phyloP scores from a whole-genome alignment of 2,888 invertebrate species.

The Drosophila kanekoi region DNA sequence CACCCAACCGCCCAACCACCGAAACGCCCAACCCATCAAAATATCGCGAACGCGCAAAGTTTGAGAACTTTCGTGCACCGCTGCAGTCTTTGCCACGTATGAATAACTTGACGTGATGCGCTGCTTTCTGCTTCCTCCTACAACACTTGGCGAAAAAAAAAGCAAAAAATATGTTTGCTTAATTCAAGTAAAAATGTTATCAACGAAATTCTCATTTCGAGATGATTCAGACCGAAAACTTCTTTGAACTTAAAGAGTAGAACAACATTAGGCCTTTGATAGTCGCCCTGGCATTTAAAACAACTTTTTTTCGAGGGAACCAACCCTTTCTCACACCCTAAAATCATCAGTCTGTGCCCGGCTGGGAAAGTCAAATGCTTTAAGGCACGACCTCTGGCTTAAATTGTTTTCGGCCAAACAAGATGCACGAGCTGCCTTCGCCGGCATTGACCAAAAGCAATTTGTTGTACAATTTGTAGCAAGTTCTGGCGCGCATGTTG shows the following conservation, averaged over 20 bases:
- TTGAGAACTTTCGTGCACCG: conserved; percentile 31
- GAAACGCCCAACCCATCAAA: conserved; percentile 5
- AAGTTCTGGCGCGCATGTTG: conserved; percentile 54
- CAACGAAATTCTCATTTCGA: neutral
- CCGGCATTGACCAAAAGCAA: conserved; percentile 70
- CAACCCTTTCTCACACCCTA: neutral
- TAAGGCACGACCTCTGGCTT: conserved; percentile 41
- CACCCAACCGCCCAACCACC: neutral
- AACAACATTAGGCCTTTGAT: no score
- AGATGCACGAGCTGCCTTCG: conserved; percentile 54
- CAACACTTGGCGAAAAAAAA: neutral
- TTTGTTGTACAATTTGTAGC: conserved; percentile 72
- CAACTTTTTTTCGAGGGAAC: neutral
- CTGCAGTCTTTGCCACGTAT: conserved; percentile 52
- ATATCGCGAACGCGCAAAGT: conserved; percentile 21
- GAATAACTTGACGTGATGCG: conserved; percentile 57
- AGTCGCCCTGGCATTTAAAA: neutral
- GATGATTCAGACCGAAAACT: no score
- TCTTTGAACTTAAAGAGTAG: neutral
- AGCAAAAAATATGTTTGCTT: neutral
- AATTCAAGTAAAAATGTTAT: conserved; percentile 2
- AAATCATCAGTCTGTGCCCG: neutral
- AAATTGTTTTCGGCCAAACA: conserved; percentile 42
- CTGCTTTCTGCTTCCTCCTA: conserved; percentile 9
- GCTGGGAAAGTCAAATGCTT: conserved; percentile 26